A percentile compares a stretch with the other conserved stretches of the same genome.
Conservation (phyloP, 1,140 invertebrate genomes). For the Zaprionus camerounensis region DNA sequence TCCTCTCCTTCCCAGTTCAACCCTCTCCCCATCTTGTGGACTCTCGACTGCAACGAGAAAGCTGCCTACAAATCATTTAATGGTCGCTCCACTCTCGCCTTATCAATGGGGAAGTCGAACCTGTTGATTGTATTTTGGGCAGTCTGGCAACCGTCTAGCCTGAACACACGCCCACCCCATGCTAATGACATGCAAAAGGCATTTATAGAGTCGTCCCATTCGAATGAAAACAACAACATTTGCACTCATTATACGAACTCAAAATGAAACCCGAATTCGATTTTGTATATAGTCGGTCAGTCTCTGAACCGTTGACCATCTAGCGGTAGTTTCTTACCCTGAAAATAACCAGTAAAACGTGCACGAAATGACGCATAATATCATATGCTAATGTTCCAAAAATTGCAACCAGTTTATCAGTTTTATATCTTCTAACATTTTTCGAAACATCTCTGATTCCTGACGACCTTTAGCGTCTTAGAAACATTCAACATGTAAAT, state of each 20-base stretch:
- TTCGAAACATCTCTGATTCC: not conserved
- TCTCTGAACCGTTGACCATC: constrained; percentile 5
- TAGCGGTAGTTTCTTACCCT: constrained; percentile 39
- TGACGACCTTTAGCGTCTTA: constrained; percentile 3
- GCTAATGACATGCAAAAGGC: constrained; percentile 62
- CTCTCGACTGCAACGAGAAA: constrained; percentile 26
- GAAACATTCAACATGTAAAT: not conserved
- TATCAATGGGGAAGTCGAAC: constrained; percentile 16
- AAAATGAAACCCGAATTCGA: constrained; percentile 28
- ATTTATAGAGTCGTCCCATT: constrained; percentile 42
- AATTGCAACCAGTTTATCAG: constrained; percentile 46
- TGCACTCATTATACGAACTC: constrained; percentile 59
- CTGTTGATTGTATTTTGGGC: constrained; percentile 6
- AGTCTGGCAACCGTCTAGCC: constrained; percentile 61
- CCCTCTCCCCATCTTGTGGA: not conserved
- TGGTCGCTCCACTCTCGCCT: not conserved
- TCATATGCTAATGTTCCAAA: constrained; percentile 17
- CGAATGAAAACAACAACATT: constrained; percentile 44
- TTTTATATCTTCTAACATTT: not conserved
- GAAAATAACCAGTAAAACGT: constrained; percentile 68
- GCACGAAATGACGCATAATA: constrained; percentile 36
- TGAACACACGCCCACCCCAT: constrained; percentile 55
- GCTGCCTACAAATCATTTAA: constrained; percentile 15
- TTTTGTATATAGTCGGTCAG: not conserved
- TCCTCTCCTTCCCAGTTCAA: not conserved